Conservation (phyloP, 2,113 vertebrate genomes). For the Meriones unguiculatus region DNA sequence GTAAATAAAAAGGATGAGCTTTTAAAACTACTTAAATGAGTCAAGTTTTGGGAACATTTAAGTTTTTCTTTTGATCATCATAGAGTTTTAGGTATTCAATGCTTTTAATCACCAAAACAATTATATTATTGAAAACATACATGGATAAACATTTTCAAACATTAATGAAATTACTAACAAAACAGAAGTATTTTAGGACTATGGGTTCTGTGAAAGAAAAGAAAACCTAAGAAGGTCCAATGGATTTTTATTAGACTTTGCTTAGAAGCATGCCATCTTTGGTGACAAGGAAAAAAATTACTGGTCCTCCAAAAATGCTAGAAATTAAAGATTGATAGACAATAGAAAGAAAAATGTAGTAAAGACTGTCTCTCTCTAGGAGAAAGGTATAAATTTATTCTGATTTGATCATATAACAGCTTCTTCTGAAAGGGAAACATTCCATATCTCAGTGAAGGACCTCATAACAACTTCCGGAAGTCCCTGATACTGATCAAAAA, state of each 20-base stretch:
- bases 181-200: background rate
- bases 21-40: background rate
- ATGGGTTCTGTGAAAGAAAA: background rate
- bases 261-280: no score
- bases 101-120: background rate
- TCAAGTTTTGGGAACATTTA: background rate
- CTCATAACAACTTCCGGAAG: background rate
- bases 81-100: background rate
- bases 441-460: fast-evolving
- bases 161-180: background rate
- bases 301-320: background rate
- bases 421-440: background rate
- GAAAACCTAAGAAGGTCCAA: background rate
- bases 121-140: background rate
- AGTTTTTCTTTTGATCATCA: background rate
- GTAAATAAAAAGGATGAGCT: background rate
- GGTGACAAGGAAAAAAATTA: background rate
- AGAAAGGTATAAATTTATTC: fast-evolving
- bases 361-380: fast-evolving
- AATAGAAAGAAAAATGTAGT: background rate
- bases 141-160: background rate
- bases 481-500: background rate
- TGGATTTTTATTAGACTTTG: background rate
- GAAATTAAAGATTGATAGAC: background rate
- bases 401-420: background rate